Evolutionary conservation across 1,140 invertebrate species (phyloP).

Genomic region (Drosophila santomea): DNA sequence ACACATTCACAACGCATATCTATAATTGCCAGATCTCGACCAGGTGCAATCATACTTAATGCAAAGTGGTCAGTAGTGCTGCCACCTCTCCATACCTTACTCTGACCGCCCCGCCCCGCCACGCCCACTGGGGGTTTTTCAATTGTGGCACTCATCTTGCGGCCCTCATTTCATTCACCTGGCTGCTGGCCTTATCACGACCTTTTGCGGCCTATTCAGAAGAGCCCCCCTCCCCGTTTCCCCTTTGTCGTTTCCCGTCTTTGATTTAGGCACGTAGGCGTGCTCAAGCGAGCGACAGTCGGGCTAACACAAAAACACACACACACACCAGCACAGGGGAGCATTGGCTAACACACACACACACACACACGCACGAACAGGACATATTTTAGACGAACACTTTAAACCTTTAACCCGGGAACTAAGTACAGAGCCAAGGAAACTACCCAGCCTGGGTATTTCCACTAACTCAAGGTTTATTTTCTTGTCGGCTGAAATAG

Average conservation of each 20-base stretch:
- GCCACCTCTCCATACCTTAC: neutral
- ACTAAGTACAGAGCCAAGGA: slow-evolving; percentile 19
- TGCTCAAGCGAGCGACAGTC: slow-evolving; percentile 53
- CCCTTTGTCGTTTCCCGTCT: neutral
- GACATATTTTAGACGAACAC: slow-evolving; percentile 46
- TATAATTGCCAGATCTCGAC: slow-evolving; percentile 57
- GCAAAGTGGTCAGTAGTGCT: slow-evolving; percentile 30
- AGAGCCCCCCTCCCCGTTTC: neutral
- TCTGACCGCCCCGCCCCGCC: too few relatives aligned
- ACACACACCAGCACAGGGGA: slow-evolving; percentile 6
- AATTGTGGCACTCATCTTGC: slow-evolving; percentile 50
- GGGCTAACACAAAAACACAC: slow-evolving; percentile 24
- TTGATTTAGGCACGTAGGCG: slow-evolving; percentile 60
- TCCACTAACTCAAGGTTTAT: neutral
- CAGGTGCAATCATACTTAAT: slow-evolving; percentile 57
- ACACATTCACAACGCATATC: slow-evolving; percentile 51
- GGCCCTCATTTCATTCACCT: slow-evolving; percentile 39
- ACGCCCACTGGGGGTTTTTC: slow-evolving; percentile 21
- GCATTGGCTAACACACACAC: neutral
- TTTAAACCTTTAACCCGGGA: slow-evolving; percentile 58
- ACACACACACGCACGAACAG: neutral
- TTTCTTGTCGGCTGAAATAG: too few relatives aligned
- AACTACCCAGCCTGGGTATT: neutral
- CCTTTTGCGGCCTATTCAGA: slow-evolving; percentile 53
- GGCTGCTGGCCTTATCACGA: slow-evolving; percentile 54